Percentiles rank a stretch among this genome's conserved stretches.
phyloP scores from a whole-genome alignment of 64 coral and sea anemone genomes.

The Cladopsammia gracilis region DNA sequence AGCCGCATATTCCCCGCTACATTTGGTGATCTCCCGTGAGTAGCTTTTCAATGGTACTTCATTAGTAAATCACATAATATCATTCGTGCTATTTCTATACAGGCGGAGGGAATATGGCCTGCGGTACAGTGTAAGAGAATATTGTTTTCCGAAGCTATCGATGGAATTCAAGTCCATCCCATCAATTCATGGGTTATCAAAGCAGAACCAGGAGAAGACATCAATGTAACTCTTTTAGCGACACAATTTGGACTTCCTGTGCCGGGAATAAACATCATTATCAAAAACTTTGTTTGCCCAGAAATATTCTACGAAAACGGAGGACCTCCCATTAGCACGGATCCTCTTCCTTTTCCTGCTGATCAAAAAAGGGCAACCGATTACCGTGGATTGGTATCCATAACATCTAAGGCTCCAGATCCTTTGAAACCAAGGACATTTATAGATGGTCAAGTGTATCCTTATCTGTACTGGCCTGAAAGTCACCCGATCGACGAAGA shows the following conservation, averaged over 20 bases:
- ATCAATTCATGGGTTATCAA: constrained; percentile 2
- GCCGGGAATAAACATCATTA: not conserved
- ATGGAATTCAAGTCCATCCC: constrained; percentile 45
- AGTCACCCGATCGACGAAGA: not conserved
- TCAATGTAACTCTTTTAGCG: constrained; percentile 3
- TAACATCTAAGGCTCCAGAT: constrained; percentile 1
- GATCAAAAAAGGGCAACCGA: not conserved
- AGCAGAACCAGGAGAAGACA: constrained; percentile 1
- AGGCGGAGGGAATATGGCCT: constrained; percentile 44
- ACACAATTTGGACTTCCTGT: constrained; percentile 45
- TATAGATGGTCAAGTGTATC: constrained; percentile 56
- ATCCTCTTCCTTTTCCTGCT: not conserved
- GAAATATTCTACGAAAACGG: constrained; percentile 35
- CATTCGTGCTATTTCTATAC: not conserved
- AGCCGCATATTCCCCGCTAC: too few relatives aligned
- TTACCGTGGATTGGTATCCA: not conserved
- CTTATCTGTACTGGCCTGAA: constrained; percentile 1
- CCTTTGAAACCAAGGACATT: not conserved
- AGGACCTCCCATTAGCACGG: not conserved
- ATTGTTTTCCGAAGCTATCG: constrained; percentile 30
- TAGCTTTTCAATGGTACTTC: not conserved
- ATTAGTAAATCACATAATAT: not conserved
- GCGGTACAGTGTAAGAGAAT: constrained; percentile 36
- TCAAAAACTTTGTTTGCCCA: not conserved
- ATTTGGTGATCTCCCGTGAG: too few relatives aligned